Evolutionary conservation across 2,113 vertebrate genomes (phyloP).

Genomic region (Microcebus tavaratra): DNA sequence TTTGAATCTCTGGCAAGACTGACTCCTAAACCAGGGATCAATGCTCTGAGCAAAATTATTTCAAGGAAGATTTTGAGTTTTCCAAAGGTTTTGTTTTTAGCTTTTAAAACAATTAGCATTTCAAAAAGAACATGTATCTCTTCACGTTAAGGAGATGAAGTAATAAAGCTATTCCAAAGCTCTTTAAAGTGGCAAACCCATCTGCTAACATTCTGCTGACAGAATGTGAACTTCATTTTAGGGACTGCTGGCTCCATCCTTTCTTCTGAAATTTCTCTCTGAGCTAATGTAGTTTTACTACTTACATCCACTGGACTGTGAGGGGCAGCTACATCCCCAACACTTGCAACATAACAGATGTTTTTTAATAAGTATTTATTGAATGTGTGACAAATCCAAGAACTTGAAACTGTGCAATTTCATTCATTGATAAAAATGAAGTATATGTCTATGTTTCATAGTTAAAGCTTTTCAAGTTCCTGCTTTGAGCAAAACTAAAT

Average conservation of each 20-base stretch:
- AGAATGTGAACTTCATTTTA: background rate
- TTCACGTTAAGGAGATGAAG: background rate
- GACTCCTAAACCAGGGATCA: background rate
- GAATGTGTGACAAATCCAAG: background rate
- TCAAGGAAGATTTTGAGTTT: background rate
- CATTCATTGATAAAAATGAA: constrained; percentile 46
- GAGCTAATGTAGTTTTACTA: background rate
- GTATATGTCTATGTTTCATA: background rate
- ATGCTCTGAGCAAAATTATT: background rate
- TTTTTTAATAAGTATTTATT: background rate
- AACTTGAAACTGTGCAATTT: background rate
- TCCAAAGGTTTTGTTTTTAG: constrained; percentile 18
- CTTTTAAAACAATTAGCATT: constrained; percentile 31
- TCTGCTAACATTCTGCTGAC: background rate
- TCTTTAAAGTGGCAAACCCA: background rate
- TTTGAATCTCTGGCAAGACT: background rate
- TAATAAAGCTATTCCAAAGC: background rate
- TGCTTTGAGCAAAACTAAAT: constrained; percentile 18
- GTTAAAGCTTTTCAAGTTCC: constrained; percentile 18
- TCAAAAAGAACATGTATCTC: background rate
- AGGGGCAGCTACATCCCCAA: background rate
- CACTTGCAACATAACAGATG: background rate
- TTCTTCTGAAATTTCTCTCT: background rate
- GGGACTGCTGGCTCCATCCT: background rate
- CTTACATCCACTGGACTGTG: too few relatives aligned